Percentiles rank a stretch among this genome's conserved stretches.
These are phyloP conservation scores for Gadopsis marmoratus DNA, from an alignment of 2,797 vertebrate genomes.

Conservation along the genomic window DNA sequence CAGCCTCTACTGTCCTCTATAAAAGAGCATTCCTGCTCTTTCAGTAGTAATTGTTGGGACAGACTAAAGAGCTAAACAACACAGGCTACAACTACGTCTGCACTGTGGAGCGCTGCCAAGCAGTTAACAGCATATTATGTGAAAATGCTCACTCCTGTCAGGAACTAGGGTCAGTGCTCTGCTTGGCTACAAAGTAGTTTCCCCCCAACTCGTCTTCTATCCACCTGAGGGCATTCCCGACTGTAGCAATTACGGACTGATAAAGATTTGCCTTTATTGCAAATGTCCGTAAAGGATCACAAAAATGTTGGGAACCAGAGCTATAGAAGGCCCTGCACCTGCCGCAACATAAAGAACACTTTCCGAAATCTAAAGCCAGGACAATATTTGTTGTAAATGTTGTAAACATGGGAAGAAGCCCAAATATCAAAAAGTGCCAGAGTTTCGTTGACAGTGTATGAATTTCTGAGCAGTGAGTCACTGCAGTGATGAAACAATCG, in stretches of 20 bases:
- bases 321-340: neutral
- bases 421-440: neutral
- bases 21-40: conserved; percentile 17
- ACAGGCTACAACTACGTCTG: neutral
- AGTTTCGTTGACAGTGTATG: neutral
- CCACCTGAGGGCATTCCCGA: conserved; percentile 8
- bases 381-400: neutral
- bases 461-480: conserved; percentile 66
- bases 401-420: neutral
- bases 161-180: conserved; percentile 9
- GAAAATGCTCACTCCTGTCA: conserved; percentile 31
- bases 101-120: neutral
- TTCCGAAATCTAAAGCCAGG: neutral
- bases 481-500: conserved; percentile 61
- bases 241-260: neutral
- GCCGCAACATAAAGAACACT: neutral
- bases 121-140: conserved; percentile 23
- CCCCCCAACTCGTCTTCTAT: conserved; percentile 36
- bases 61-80: neutral
- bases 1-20: neutral
- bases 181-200: conserved; percentile 4
- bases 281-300: neutral
- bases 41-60: neutral
- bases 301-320: neutral
- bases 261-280: neutral